Base-by-base conservation (phyloP, 2,797 vertebrate species). In the Chaetophractus vellerosus region DNA sequence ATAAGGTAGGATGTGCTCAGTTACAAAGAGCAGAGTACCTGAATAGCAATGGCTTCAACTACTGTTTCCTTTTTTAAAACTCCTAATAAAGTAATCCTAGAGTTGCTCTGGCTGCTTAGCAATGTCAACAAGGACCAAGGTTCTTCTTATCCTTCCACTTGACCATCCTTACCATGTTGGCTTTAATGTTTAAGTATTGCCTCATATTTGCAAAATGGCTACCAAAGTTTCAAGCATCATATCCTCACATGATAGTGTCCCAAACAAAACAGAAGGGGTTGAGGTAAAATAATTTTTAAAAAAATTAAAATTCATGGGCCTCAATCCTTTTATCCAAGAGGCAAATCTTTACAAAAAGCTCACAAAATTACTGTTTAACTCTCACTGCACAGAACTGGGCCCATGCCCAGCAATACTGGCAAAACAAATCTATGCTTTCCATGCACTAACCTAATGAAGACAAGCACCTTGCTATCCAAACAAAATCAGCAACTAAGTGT, bases 351-450 rank as follows among this genome's bases (percentile, higher is more conserved):
- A 69, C 57, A 23, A 48, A 64, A 85, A 84, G 15, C 66, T 76
- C 31, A 18, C 6, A 83, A 80, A 33, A 63, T 15, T 91, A n/a
- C 4, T 69, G 93, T 91, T 71, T 57, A 45, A 3, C 16, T 80
- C 84, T 84, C 36, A 91, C 2, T 63, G 3, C 50, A 19, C 31
- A 88, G 28, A 59, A 38, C 2, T 48, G 68, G 31, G 7, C 52
- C 33, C 38, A 24, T 79, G 41, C 15, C 33, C 12, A 88, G 90
- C 15, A 88, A 80, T 28, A 69, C 2, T 84, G 19, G 59, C 52
- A 89, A 94, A 94, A 61, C 5, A 90, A 57, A 15, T n/a, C n/a
- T 69, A 79, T 94, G n/a, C 1, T 21, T 69, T 88, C 85, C 24
- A 50, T 31, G 41, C 23, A 86, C 78, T 85, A 80, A 87, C 24